phyloP scores from a whole-genome alignment of 1,140 invertebrate species.

The Dolichoris vasculosae region DNA sequence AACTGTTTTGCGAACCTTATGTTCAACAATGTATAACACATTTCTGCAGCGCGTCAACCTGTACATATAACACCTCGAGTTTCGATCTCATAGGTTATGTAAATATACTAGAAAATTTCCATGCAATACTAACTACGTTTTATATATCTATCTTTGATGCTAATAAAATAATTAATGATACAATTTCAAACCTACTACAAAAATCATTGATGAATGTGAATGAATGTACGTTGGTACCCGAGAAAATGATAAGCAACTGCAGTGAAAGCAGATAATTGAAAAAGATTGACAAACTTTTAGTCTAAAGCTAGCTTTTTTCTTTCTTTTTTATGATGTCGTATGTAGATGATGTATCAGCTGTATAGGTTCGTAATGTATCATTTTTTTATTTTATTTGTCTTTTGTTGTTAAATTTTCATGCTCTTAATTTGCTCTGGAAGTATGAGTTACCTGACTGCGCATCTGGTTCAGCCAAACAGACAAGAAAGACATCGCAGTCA shows the following conservation, averaged over 20 bases:
- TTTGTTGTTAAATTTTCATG: conserved; percentile 22
- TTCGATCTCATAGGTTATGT: conserved; percentile 44
- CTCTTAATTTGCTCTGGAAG: conserved; percentile 44
- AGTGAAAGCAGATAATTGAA: neutral
- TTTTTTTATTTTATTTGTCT: conserved; percentile 42
- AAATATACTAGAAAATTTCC: conserved; percentile 52
- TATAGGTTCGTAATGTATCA: conserved; percentile 42
- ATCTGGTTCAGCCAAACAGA: conserved; percentile 72
- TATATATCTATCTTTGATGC: conserved; percentile 9
- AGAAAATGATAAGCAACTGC: neutral
- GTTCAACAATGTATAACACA: neutral
- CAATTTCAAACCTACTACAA: conserved; percentile 16
- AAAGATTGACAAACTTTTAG: neutral
- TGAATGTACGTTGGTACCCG: neutral
- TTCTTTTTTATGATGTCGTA: neutral
- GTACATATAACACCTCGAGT: conserved; percentile 27
- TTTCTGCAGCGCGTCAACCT: neutral
- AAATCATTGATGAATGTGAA: neutral
- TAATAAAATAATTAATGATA: conserved; percentile 47
- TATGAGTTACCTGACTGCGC: conserved; percentile 71
- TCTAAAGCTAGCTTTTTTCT: neutral
- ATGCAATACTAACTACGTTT: conserved; percentile 56
- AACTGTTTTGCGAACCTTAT: neutral
- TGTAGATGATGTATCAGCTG: neutral
- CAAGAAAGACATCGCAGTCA: conserved; percentile 66